phyloP scores from a whole-genome alignment of 2,888 invertebrate genomes.

The Eugnorisma glareosa region DNA sequence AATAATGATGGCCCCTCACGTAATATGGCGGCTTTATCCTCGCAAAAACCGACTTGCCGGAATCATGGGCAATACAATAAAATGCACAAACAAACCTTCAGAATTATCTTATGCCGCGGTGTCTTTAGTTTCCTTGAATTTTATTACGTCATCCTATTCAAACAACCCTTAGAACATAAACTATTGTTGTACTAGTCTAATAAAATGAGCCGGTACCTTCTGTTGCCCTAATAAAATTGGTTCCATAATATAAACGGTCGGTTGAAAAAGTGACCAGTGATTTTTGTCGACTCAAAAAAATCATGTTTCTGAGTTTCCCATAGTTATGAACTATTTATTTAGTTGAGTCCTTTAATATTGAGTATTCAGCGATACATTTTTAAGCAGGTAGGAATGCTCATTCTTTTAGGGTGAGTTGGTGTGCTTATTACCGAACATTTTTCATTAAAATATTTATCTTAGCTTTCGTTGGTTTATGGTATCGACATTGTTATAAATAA shows the following conservation, averaged over 20 bases:
- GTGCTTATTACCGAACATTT: not conserved
- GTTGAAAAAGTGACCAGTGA: slow-evolving; percentile 28
- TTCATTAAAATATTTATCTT: not conserved
- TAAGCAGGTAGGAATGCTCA: not conserved
- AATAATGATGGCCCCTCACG: slow-evolving; percentile 84
- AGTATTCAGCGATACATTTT: not conserved
- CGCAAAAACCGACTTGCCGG: slow-evolving; percentile 82
- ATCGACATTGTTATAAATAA: not conserved
- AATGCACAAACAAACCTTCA: slow-evolving; percentile 72
- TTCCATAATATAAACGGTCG: slow-evolving; percentile 47
- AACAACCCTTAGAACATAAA: slow-evolving; percentile 75
- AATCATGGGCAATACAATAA: slow-evolving; percentile 82
- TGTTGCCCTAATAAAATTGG: slow-evolving; percentile 65
- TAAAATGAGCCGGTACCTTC: slow-evolving; percentile 70
- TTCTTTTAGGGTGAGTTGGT: not conserved
- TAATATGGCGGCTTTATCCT: slow-evolving; percentile 79
- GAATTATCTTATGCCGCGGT: slow-evolving; percentile 56
- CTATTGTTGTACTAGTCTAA: slow-evolving; percentile 74
- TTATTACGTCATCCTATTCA: slow-evolving; percentile 77
- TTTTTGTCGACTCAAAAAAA: slow-evolving; percentile 29
- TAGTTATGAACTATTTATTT: not conserved
- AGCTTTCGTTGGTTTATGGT: not conserved
- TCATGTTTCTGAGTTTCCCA: slow-evolving; percentile 2
- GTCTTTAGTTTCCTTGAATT: slow-evolving; percentile 78
- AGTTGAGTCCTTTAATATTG: not conserved